Base-by-base conservation (phyloP, 92 coral and sea anemone species). In the Meandrina meandrites region DNA sequence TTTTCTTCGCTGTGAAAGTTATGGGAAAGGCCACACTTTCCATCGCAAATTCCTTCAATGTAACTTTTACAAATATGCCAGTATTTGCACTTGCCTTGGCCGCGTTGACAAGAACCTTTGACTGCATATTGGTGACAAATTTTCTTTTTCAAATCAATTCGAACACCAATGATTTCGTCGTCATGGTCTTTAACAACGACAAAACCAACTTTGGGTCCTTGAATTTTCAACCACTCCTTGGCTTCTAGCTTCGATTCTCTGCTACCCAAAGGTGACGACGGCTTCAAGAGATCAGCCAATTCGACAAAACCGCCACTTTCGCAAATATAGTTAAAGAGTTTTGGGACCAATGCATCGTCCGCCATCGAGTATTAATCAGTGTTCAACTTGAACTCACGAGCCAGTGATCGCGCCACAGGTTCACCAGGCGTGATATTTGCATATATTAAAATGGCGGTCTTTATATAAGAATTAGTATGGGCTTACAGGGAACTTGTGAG, bases 61-160 rank as follows among this genome's bases (percentile, higher is more conserved):
- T 67, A 87, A 50, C 70, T 81, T 64, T 90, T 90, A 79, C 93
- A 90, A 35, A 90, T 74, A 60, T 90, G 93, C 93, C 88, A 87
- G 64, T 87, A 40, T 68, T 83, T 78, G 81, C 93, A 90, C 16
- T 31, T n/a, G 5, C 72, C 76, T 10, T 21, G 12, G 27, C 24
- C 27, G 12, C 40, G 75, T 24, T 70, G 67, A 70, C 92, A 90
- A 0, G 67, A 76, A 19, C 91, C 88, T 75, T 37, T 78, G 21
- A 62, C 76, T 11, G 54, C 84, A 75, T 90, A 90, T 18, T 83
- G 86, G 48, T 54, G 78, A 79, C 93, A 90, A 60, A 90, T 21
- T 32, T 88, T 79, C 62, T 81, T 83, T 32, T 76, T 79, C 77
- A 87, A 79, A 90, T 82, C 58, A 73, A 90, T 31, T 82, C 82